Percentiles rank a stretch among this genome's conserved stretches.
These are phyloP conservation scores for Dryococelus australis DNA, from an alignment of 2,888 invertebrate species.

Conservation along the genomic window DNA sequence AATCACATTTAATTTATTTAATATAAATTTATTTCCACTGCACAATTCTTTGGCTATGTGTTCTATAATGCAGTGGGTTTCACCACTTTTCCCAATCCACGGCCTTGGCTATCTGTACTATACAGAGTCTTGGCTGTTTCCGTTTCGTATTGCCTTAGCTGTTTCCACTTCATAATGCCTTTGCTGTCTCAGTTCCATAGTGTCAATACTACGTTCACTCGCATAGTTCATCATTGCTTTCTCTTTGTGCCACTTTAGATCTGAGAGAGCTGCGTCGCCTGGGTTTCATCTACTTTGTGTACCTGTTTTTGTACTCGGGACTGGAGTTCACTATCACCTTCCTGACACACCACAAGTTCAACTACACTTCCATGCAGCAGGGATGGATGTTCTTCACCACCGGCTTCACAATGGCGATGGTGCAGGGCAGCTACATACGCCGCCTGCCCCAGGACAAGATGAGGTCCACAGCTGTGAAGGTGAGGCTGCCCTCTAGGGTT, in stretches of 20 bases:
- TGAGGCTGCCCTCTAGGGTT: conserved; percentile 50
- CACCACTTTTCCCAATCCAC: too few relatives aligned
- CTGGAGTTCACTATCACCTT: conserved; percentile 97
- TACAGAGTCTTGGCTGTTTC: too few relatives aligned
- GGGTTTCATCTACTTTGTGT: conserved; percentile 85
- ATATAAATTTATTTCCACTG: too few relatives aligned
- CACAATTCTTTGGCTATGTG: too few relatives aligned
- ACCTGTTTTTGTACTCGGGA: conserved; percentile 94
- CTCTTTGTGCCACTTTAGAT: conserved; percentile 59
- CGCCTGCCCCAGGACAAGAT: conserved; percentile 77
- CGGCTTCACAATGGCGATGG: conserved; percentile 88
- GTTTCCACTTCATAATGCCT: too few relatives aligned
- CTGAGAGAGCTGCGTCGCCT: conserved; percentile 69
- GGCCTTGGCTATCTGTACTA: too few relatives aligned
- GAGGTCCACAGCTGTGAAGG: conserved; percentile 71
- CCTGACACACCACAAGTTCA: conserved; percentile 90
- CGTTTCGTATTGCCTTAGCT: too few relatives aligned
- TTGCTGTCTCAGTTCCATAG: too few relatives aligned
- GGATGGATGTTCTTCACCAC: conserved; percentile 97
- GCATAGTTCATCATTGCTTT: too few relatives aligned
- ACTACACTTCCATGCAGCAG: conserved; percentile 93
- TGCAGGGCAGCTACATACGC: conserved; percentile 90
- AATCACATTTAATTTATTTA: too few relatives aligned
- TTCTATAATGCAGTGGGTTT: too few relatives aligned
- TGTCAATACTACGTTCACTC: too few relatives aligned